Base-by-base conservation (phyloP, 30 jellyfish, hydroid and myxozoan species). In the Hydra vulgaris region DNA sequence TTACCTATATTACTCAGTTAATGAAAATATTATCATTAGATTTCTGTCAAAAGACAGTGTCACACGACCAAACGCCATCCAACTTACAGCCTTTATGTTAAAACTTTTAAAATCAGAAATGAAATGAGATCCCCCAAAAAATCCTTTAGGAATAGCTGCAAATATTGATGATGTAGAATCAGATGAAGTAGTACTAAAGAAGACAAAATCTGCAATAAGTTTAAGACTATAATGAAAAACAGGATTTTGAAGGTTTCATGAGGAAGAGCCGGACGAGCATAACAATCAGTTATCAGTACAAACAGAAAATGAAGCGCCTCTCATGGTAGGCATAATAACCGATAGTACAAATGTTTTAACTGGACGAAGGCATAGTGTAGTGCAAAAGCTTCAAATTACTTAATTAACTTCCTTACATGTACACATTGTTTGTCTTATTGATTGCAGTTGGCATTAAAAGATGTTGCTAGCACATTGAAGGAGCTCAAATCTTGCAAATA, bases 51-150 rank as follows among this genome's bases (percentile, higher is more conserved):
- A 3, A 68, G 27, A 68, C 75, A 68, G 75, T 56, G 71, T 56
- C 18, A 56, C 71, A 15, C 71, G 71, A 56, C 71, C 71, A 15
- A 56, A 56, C n/a, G n/a, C 71, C 17, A 56, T 56, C 18, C 71
- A 56, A 56, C 71, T 56, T 56, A 56, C 71, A 56, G 71, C 71
- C 71, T 56, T 56, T 15, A 56, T n/a, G n/a, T 56, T 56, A 56
- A 56, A 56, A 56, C 27, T 68, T n/a, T 68, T 68, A 23, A 68
- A 68, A 68, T 3, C 75, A 7, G 15, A 68, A 23, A 23, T 68
- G 75, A 68, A 68, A 68, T 68, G 75, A 23, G 75, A 68, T n/a
- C 75, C 75, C 75, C 75, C 75, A 68, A 68, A 68, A 16, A 16
- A 68, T 7, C 15, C 75, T 68, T 1, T 68, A 56, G 71, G 75